phyloP scores from a whole-genome alignment of 2,113 vertebrate species.

The Fulmarus glacialis region DNA sequence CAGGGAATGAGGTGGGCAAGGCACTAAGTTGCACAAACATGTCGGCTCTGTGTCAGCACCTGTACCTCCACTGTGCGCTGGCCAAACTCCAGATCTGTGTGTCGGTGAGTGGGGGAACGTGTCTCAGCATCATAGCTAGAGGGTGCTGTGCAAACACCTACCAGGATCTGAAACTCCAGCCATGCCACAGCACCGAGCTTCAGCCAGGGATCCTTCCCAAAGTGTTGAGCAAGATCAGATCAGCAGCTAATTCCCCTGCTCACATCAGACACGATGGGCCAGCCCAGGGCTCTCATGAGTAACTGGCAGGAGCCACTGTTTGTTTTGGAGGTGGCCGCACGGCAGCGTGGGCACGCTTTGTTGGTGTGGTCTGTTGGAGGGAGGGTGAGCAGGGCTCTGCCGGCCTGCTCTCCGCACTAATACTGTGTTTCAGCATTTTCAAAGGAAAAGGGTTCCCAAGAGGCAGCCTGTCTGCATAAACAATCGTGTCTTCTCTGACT shows the following conservation, averaged over 20 bases:
- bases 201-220: not conserved
- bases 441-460: not conserved
- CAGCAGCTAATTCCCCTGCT: not conserved
- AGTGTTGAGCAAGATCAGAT: not conserved
- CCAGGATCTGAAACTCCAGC: not conserved
- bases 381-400: not conserved
- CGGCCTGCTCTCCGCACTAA: not conserved
- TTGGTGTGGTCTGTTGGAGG: not conserved
- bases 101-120: accelerated
- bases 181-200: not conserved
- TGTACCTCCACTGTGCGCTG: accelerated
- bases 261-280: not conserved
- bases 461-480: not conserved
- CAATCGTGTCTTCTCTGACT: not conserved
- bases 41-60: not conserved
- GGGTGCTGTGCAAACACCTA: not conserved
- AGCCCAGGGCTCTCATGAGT: not conserved
- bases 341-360: not conserved
- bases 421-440: not conserved
- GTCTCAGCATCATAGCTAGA: not conserved
- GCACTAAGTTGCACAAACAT: not conserved
- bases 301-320: not conserved
- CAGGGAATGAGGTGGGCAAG: not conserved
- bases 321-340: not conserved
- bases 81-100: accelerated